Conservation (phyloP, 2,797 vertebrate genomes). For the Notamacropus eugenii region DNA sequence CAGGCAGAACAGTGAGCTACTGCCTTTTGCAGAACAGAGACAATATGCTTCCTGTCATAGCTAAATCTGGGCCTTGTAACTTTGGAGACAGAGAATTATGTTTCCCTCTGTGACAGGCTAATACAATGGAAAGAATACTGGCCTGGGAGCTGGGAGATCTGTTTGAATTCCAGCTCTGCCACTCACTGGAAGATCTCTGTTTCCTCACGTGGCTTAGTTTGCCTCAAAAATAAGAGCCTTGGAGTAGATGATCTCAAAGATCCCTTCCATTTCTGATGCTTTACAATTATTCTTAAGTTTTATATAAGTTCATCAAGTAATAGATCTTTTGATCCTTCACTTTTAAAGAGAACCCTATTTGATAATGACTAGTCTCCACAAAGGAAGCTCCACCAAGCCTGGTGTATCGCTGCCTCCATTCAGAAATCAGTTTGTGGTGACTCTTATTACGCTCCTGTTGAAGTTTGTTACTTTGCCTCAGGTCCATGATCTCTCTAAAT, state of each 20-base stretch:
- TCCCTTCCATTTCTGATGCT: not conserved
- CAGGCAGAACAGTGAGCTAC: not conserved
- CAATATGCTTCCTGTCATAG: not conserved
- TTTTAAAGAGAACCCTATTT: not conserved
- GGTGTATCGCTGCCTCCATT: not conserved
- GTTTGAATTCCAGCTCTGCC: not conserved
- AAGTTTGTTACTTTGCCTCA: not conserved
- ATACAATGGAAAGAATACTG: not conserved
- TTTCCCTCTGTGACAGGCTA: not conserved
- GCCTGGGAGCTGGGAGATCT: not conserved
- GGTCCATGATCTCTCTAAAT: not conserved
- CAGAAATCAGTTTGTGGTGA: not conserved
- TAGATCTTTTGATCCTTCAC: not conserved
- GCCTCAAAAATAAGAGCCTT: not conserved
- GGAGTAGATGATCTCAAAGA: not conserved
- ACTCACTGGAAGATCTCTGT: not conserved
- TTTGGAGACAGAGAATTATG: not conserved
- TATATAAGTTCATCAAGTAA: not conserved
- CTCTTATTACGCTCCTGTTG: not conserved
- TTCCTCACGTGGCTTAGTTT: not conserved
- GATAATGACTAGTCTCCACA: not conserved
- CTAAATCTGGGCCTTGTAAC: not conserved
- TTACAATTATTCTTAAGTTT: not conserved
- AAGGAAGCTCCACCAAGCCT: not conserved
- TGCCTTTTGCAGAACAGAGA: not conserved